These are phyloP conservation scores for Capromys pilorides DNA, from an alignment of 2,797 vertebrate species.

Conservation along the genomic window DNA sequence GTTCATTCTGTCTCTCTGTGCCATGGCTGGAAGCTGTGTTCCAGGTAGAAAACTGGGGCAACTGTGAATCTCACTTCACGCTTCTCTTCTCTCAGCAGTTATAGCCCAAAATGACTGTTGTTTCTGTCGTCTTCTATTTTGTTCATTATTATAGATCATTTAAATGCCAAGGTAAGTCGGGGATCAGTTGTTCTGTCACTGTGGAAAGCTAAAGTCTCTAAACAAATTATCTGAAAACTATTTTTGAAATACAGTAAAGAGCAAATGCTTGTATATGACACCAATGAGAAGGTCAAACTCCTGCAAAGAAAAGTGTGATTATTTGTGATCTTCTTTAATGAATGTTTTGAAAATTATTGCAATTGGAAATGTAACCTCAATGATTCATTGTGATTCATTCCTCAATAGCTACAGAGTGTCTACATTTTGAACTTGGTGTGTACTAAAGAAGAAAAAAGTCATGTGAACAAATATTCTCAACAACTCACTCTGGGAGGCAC, in stretches of 20 bases:
- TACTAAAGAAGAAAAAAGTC: not conserved
- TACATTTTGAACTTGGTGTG: constrained; percentile 15
- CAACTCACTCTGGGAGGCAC: not conserved
- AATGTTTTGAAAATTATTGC: constrained; percentile 13
- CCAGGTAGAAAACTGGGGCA: not conserved
- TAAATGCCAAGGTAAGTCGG: constrained; percentile 1
- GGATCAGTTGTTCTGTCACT: constrained; percentile 19
- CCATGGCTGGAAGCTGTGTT: not conserved
- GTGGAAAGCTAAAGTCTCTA: constrained; percentile 16
- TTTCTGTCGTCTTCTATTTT: constrained; percentile 46
- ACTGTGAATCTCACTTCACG: not conserved
- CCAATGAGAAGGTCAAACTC: constrained; percentile 28
- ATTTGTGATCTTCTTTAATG: constrained; percentile 30
- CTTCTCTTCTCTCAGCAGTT: constrained; percentile 25
- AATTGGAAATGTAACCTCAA: constrained; percentile 19
- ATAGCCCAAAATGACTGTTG: not conserved
- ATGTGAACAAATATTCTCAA: not conserved
- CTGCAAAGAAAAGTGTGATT: constrained; percentile 31
- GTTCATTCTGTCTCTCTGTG: not conserved
- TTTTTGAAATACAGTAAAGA: constrained; percentile 61
- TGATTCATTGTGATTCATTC: not conserved
- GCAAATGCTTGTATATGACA: constrained; percentile 51
- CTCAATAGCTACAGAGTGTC: constrained; percentile 19
- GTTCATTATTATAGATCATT: constrained; percentile 49
- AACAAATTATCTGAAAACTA: constrained; percentile 46